These are phyloP conservation scores for Heterotis niloticus DNA, from an alignment of 2,113 vertebrate species.

Conservation along the genomic window DNA sequence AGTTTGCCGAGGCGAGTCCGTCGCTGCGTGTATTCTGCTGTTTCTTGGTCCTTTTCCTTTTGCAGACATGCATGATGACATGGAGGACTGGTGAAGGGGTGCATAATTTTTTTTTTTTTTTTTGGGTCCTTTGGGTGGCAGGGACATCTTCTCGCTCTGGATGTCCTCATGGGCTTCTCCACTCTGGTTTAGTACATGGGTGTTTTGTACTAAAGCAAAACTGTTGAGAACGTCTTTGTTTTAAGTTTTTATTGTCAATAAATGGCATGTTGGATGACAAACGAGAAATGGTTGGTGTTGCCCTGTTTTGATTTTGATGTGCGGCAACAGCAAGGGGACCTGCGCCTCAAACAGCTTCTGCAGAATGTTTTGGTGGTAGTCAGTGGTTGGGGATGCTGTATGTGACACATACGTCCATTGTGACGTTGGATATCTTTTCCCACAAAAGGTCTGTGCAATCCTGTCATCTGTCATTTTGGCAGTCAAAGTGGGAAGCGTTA, in stretches of 20 bases:
- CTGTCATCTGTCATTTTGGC: no score
- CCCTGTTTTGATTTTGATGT: background rate
- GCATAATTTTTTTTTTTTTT: background rate
- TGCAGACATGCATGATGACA: slow-evolving; percentile 17
- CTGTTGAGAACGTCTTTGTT: slow-evolving; percentile 11
- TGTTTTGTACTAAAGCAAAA: slow-evolving; percentile 28
- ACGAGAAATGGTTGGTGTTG: background rate
- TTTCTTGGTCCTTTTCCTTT: slow-evolving; percentile 25
- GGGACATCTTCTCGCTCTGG: slow-evolving; percentile 9
- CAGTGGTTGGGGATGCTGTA: no score
- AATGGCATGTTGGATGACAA: slow-evolving; percentile 32
- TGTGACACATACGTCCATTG: no score
- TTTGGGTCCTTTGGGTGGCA: background rate
- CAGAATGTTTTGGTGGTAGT: no score
- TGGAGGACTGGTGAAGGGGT: slow-evolving; percentile 9
- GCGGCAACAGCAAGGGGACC: no score
- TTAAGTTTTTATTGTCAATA: slow-evolving; percentile 36
- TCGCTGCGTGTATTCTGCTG: background rate
- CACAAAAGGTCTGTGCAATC: no score
- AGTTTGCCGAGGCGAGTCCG: no score
- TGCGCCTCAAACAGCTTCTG: no score
- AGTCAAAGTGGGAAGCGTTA: no score
- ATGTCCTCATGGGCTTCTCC: slow-evolving; percentile 14
- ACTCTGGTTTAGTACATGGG: slow-evolving; percentile 27
- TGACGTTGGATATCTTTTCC: no score